phyloP scores from a whole-genome alignment of 2,888 invertebrate genomes.

The Yponomeuta malinellus region DNA sequence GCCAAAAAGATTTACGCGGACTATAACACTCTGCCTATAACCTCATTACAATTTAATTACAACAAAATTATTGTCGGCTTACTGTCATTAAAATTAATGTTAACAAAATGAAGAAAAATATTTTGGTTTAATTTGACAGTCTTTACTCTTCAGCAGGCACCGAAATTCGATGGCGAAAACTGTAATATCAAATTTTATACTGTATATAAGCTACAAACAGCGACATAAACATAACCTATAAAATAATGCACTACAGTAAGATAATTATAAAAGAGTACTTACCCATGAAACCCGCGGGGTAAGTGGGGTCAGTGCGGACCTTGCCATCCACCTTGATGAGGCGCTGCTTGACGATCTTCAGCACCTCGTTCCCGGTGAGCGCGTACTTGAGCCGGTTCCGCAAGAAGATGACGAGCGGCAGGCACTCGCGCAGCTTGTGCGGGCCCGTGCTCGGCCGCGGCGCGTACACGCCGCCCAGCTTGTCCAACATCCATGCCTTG shows the following conservation, averaged over 20 bases:
- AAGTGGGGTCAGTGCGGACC: conserved; percentile 97
- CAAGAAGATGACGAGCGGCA: conserved; percentile 97
- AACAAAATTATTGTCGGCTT: no score
- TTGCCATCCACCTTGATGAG: conserved; percentile 99
- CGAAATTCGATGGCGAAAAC: no score
- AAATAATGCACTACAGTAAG: background rate
- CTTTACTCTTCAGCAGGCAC: background rate
- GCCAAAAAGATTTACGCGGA: no score
- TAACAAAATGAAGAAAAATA: no score
- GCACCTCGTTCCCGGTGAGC: conserved; percentile 95
- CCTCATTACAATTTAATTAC: no score
- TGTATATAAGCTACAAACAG: background rate
- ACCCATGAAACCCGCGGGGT: conserved; percentile 99
- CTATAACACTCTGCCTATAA: no score
- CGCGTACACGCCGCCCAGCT: conserved; percentile 97
- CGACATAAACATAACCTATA: background rate
- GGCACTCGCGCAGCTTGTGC: conserved; percentile 97
- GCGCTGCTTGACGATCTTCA: conserved; percentile 98
- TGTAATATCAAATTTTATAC: no score
- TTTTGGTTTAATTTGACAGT: no score
- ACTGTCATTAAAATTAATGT: no score
- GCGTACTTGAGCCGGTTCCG: conserved; percentile 99
- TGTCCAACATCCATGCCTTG: conserved; percentile 99
- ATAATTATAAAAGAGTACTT: conserved; percentile 43
- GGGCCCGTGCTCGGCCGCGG: conserved; percentile 98